Evolutionary conservation across 2,797 vertebrate species (phyloP).

Genomic region (Buphagus erythrorhynchus): DNA sequence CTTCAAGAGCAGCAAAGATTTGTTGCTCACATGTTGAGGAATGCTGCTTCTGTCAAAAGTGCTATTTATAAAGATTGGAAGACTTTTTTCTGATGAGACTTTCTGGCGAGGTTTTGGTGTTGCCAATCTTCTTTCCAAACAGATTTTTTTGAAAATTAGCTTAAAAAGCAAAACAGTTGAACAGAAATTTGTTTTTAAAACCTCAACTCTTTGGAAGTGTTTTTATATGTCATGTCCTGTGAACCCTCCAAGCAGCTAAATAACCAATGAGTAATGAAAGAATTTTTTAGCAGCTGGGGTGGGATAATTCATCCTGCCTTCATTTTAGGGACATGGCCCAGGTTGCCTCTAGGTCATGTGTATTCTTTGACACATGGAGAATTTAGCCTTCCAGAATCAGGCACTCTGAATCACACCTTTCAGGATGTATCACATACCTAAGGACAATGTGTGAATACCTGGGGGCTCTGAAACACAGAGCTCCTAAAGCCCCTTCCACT

Average conservation of each 20-base stretch:
- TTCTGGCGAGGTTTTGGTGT: neutral
- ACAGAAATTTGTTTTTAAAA: neutral
- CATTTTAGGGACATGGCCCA: neutral
- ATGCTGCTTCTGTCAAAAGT: neutral
- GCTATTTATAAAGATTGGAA: neutral
- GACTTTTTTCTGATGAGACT: neutral
- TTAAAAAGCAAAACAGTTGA: neutral
- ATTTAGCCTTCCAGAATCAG: neutral
- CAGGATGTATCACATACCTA: neutral
- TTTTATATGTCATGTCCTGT: neutral
- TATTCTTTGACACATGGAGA: neutral
- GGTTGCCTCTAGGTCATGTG: neutral
- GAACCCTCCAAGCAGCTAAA: neutral
- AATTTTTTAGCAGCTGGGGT: neutral
- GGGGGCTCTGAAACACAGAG: neutral
- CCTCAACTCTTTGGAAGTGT: fast-evolving
- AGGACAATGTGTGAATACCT: neutral
- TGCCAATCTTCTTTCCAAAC: neutral
- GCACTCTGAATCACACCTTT: neutral
- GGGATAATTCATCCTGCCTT: neutral
- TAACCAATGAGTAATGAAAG: neutral
- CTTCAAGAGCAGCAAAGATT: neutral
- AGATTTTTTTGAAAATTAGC: neutral
- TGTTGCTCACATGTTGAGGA: neutral
- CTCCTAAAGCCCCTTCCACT: neutral